These are phyloP conservation scores for Tetanocera ferruginea DNA, from an alignment of 2,888 invertebrate species.

Conservation along the genomic window DNA sequence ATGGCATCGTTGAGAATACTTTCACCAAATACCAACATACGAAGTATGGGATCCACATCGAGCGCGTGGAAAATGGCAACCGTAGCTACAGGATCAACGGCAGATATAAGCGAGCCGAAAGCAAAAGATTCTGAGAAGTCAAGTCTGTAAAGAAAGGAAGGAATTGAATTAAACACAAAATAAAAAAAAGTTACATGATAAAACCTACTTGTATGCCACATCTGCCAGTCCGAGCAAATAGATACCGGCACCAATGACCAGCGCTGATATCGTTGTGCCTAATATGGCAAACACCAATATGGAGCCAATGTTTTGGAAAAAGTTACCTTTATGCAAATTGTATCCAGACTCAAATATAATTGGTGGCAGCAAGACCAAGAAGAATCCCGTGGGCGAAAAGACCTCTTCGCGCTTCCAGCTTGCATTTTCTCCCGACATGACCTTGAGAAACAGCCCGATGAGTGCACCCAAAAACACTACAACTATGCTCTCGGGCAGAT, in stretches of 20 bases:
- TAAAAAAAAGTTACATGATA: neutral
- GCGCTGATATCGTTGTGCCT: constrained; percentile 96
- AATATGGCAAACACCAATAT: constrained; percentile 97
- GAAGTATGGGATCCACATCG: constrained; percentile 96
- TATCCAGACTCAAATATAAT: constrained; percentile 99
- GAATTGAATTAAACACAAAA: constrained; percentile 68
- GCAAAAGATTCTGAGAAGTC: constrained; percentile 98
- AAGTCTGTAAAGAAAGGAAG: constrained; percentile 75
- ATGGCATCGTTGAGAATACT: constrained; percentile 93
- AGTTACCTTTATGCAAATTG: constrained; percentile 97
- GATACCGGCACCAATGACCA: constrained; percentile 96
- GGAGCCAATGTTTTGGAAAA: constrained; percentile 98
- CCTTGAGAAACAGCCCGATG: constrained; percentile 90
- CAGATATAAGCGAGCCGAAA: constrained; percentile 95
- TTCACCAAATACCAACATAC: constrained; percentile 98
- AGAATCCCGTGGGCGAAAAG: constrained; percentile 98
- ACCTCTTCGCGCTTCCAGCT: constrained; percentile 98
- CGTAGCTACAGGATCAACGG: constrained; percentile 99
- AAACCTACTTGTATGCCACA: constrained; percentile 81
- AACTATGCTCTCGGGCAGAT: constrained; percentile 97
- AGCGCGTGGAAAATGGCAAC: constrained; percentile 98
- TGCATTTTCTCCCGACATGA: constrained; percentile 87
- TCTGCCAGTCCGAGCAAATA: constrained; percentile 93
- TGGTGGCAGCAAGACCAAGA: constrained; percentile 94
- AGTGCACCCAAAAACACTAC: constrained; percentile 95